Base-by-base conservation (phyloP, 2,888 invertebrate genomes). In the Megaustenia siamemsis region DNA sequence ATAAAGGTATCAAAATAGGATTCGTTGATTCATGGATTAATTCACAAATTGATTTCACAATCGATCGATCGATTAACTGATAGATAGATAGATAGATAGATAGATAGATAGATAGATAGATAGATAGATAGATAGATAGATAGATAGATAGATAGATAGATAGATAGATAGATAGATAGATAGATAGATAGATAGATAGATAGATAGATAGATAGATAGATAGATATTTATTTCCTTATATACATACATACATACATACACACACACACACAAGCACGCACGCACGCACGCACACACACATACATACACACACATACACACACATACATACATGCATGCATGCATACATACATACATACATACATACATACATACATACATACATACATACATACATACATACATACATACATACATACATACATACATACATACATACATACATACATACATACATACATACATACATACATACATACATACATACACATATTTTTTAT, bases 321-420 rank as follows among this genome's bases (percentile, higher is more conserved):
- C 18, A 73, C 73, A 40, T 43, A 73, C 73, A 43, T 40, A 40
- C 45, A 35, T 15, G 40, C 43, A 40, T 43, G 40, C 73, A 40
- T 8, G 18, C 45, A 40, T 43, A 68, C 43, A 79, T 21, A 63
- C 45, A 81, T 49, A 71, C 81, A 32, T 35, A 81, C 81, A 81
- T 38, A 81, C 81, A 71, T 32, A 76, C 76, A 76, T n/a, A 66
- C 83, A 66, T 38, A 83, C 83, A 83, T n/a, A 83, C 76, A 68
- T 28, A 68, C 83, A 83, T 35, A 75, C 75, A 82, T n/a, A 73
- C 71, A 56, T n/a, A 56, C 40, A 73, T 24, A 73, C 63, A 78
- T 38, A 80, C 43, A 80, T 68, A 80, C 35, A 80, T 68, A 80
- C 43, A 80, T 43, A 68, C 32, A 80, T 43, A 68, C 60, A 80